Evolutionary conservation across 2,113 vertebrate genomes (phyloP), one percentile per base, ranked within the genome.

Genomic region (Festucalex cinctus): DNA sequence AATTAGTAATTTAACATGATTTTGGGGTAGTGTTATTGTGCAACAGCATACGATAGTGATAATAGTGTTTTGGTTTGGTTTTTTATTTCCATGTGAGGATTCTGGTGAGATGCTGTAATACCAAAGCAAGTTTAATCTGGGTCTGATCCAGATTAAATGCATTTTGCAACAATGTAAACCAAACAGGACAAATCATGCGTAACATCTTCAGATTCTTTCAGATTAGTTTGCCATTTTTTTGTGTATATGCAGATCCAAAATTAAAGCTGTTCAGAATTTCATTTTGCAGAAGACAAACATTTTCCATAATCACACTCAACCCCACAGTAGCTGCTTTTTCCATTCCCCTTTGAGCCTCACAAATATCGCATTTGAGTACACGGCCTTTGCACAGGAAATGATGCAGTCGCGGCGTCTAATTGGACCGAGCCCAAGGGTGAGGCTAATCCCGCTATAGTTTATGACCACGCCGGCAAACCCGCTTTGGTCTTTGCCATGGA

Each of bases 281-380:
- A 16, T 32, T 28, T 57, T 28, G 26, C 54, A 32, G 26, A 32
- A 26, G 54, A 57, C 24, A 28, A 8, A 28, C 24, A 32, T 57
- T 28, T 57, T 57, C 26, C 48, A 2, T 49, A 49, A n/a, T 63
- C 68, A 48, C 58, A 39, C 28, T 44, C 48, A 51, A 51, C 2
- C 20, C 48, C 48, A 3, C 20, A 9, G 48, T 8, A 20, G 9
- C 48, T 22, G 60, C n/a, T 71, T 65, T 70, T 44, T 49, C 54
- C 62, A 71, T 79, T 43, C 14, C 26, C 6, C 65, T 80, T 10
- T 19, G 49, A 69, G 66, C 12, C 48, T n/a, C 51, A n/a, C 59
- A 53, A 65, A 71, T 36, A 58, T 73, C n/a, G 5, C 7, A 70
- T 48, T 56, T 60, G 19, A 44, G n/a, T 35, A 58, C 59, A 32